Evolutionary conservation across 2,113 vertebrate genomes (phyloP), one percentile per base, ranked within the genome.

Genomic region (Neotoma lepida): DNA sequence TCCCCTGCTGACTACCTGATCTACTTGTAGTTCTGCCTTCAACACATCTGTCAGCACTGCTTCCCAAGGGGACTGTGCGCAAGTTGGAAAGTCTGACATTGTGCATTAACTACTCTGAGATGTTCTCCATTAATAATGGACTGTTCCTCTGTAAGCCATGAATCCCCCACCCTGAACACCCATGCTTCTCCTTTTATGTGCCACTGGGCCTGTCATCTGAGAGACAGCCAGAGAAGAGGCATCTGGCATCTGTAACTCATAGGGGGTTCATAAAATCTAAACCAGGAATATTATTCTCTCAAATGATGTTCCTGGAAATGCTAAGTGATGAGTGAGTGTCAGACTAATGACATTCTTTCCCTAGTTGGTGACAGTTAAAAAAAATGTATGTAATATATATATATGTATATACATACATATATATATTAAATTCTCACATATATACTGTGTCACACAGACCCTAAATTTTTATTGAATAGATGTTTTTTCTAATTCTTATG

Each of bases 21-120:
- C 86, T 28, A 35, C 90, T 94, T 85, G 66, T 71, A 58, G n/a
- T 77, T 92, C 87, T 92, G 86, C 86, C 96, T 96, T 95, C 90
- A 86, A 77, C 92, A 96, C 94, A 96, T 96, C 96, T 97, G 97
- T 96, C 96, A 96, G 96, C 33, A 18, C 64, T 10, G 1, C 88
- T 90, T 94, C 97, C 95, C 95, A 93, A 96, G 95, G 96, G 98
- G 94, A 93, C 95, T 84, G 92, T 51, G 17, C 63, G 41, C 86
- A 96, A 94, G 89, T 90, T 95, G 94, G 95, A 92, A 97, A 97
- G 92, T 86, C 94, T 96, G 94, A 95, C 97, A 90, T 95, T 95
- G 41, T 96, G 77, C 91, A 96, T 98, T 98, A 97, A 97, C 96
- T 86, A 85, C 97, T 97, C 97, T 96, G 96, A 98, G 98, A 98